Base-by-base conservation (phyloP, 2,113 vertebrate genomes). In the Sceloporus tristichus region DNA sequence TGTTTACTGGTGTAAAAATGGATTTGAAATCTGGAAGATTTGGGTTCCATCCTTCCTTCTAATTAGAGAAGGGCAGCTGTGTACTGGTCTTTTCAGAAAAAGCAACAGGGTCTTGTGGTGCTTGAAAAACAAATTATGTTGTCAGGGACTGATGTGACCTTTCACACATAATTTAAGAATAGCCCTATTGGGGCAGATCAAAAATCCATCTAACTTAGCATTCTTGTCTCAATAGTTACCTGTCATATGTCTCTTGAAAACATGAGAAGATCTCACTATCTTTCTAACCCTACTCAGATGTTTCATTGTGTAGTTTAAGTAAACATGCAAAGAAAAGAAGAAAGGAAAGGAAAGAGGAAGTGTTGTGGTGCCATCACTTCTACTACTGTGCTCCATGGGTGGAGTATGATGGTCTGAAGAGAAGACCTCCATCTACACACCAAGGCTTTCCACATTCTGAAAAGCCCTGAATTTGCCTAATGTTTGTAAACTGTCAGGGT, bases 1-100 rank as follows among this genome's bases (percentile, higher is more conserved):
- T 84, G 80, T 78, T 83, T 84, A 54, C 62, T 25, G 76, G 86
- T 68, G 18, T 82, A 76, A 77, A 76, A 19, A 18, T 82, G 80
- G 40, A 77, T 88, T 76, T 75, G 7, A 82, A 11, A 65, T 40
- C 62, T 19, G 21, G 27, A 48, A 56, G 70, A 82, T 82, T 74
- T 59, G n/a, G 27, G 19, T 82, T 48, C 56, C 14, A 54, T 48
- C 74, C 48, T 4, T 48, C 19, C 62, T 56, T 78, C 21, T 5
- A 27, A 84, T 84, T 68, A 23, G 4, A 54, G 5, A 78, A 5
- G 40, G 40, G 34, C 4, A 73, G 54, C 9, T 29, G 2, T 27
- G 6, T 21, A 9, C 85, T n/a, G 27, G 66, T 73, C 53, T 56
- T 71, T 81, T 73, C 16, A 73, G 23, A 34, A 73, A 80, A 73